These are phyloP conservation scores for Ailuropoda melanoleuca DNA, from an alignment of 2,113 vertebrate genomes.

Conservation along the genomic window DNA sequence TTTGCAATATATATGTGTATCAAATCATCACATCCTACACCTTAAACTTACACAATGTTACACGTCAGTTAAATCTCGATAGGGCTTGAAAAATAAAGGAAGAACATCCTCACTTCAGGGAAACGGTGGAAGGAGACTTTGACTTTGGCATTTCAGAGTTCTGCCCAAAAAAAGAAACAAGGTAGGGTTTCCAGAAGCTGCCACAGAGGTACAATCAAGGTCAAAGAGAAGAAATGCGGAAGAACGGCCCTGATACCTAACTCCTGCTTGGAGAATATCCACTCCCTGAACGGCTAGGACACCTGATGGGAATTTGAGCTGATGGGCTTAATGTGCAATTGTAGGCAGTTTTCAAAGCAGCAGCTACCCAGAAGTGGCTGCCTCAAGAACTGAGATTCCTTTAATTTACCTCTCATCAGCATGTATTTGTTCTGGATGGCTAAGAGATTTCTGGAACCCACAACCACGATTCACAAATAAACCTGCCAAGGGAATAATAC, in stretches of 20 bases:
- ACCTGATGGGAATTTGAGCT: background rate
- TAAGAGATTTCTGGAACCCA: constrained; percentile 27
- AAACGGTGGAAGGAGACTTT: background rate
- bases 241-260: background rate
- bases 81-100: background rate
- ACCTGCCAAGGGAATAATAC: background rate
- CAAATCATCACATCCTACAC: background rate
- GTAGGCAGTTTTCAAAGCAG: constrained; percentile 25
- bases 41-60: background rate
- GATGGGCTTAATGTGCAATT: background rate
- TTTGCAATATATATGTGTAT: background rate
- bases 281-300: accelerated
- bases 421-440: background rate
- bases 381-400: constrained; percentile 8
- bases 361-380: background rate
- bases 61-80: background rate
- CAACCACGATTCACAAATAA: background rate
- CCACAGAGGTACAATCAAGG: background rate
- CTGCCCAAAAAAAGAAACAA: background rate
- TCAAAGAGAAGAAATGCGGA: background rate
- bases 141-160: background rate
- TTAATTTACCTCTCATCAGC: background rate
- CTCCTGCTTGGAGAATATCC: background rate
- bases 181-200: background rate
- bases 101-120: background rate